Evolutionary conservation across 1,140 invertebrate genomes (phyloP), one percentile per base, ranked within the genome.

Genomic region (Drosophila parvula): DNA sequence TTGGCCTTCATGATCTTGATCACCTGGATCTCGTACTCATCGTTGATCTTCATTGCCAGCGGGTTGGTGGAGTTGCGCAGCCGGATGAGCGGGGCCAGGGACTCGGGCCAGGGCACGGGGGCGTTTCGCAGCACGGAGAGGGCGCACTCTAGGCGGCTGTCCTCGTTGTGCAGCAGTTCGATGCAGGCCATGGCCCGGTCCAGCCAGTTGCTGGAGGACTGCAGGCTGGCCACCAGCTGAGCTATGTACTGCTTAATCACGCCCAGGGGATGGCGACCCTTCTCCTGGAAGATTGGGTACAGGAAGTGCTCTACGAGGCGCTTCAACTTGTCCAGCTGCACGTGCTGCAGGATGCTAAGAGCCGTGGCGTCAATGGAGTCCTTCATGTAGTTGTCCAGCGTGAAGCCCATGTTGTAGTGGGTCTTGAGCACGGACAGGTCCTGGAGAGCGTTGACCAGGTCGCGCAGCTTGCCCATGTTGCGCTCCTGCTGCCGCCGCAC

Each of bases 1-100:
- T 92, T 92, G 0, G 81, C 78, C 53, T 91, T 92, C 84, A 92
- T 91, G 34, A 91, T 91, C 68, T 92, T 92, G 12, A 92, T 91
- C 16, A 85, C 79, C 58, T 92, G 91, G 5, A 91, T 81, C 47
- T 92, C 90, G 38, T 91, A 91, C 70, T 91, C 84, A 0, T 75
- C 84, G 43, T 89, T 90, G 16, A 92, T 92, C 40, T 89, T 86
- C 0, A 74, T 18, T 14, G 91, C 91, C 18, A 91, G 45, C 5
- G 91, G 90, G 74, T 92, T 91, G 4, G 84, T 91, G 0, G 91
- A 92, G 16, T 79, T 81, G 7, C 91, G 78, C 11, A 92, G 60
- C 51, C 78, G 81, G 7, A 91, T 75, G 0, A 92, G 63, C 5
- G 91, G 82, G 4, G 60, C 62, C 6, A 91, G 47, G 0, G 74